Evolutionary conservation across 2,113 vertebrate genomes (phyloP), one percentile per base, ranked within the genome.

Genomic region (Lepus europaeus): DNA sequence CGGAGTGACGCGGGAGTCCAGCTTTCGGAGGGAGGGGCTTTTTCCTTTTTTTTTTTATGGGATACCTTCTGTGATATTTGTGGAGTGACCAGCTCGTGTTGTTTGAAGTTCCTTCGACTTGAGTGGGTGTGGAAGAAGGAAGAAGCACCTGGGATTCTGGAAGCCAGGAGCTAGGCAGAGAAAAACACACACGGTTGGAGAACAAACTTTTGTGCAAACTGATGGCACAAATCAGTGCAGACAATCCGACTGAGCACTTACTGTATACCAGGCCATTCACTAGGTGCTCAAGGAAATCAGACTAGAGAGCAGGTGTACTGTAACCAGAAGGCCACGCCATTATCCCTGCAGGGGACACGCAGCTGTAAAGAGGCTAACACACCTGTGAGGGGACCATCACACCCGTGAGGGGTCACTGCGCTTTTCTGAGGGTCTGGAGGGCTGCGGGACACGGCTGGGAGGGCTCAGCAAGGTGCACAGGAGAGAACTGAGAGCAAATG

Each of bases 401-500:
- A 22, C 19, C 19, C 11, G 19, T 9, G 69, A 4, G 11, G 33
- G 2, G 6, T 13, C 68, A 53, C 2, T 5, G 7, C 10, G 3
- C 0, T 4, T 12, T 7, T 0, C 31, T 49, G 0, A 9, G n/a
- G n/a, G 27, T 31, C 23, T 14, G 3, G n/a, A 51, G 9, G 22
- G 33, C 10, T 2, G 4, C 19, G n/a, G 56, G 5, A 8, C 31
- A 1, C 2, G 23, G 1, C 8, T 10, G 0, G 0, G 16, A 4
- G 10, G 4, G 83, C 1, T 33, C 4, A 16, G 17, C 8, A 22
- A 70, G 56, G 17, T 2, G 4, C 19, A 12, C 27, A 5, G 14
- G 36, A 12, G 53, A 84, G 5, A 1, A 23, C 2, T 0, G 2
- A 33, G 29, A 80, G 49, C 23, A 45, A 33, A 27, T 1, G 5